Evolutionary conservation across 2,113 vertebrate species (phyloP), one percentile per base, ranked within the genome.

Genomic region (Lichenostomus cassidix): DNA sequence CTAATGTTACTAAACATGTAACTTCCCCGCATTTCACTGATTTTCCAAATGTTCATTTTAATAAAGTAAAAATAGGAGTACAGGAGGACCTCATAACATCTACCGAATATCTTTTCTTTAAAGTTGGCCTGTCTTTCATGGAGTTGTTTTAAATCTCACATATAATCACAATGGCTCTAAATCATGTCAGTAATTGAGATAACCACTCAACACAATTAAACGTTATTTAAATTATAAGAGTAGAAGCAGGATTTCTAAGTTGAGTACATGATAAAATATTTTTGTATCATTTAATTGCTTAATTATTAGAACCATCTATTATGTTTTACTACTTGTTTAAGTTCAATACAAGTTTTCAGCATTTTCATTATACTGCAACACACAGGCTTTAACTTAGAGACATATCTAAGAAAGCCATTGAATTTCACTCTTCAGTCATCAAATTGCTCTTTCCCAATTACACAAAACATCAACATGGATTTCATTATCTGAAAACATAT

Each of bases 181-280:
- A 64, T 24, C 20, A 82, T 12, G 19, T 11, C 29, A 83, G 3
- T 47, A 76, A 76, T 23, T 77, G 53, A 52, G 33, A 60, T 44
- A 82, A 82, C 18, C 24, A 29, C 20, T 70, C 25, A 33, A 64
- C 11, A 65, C 5, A 82, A 77, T 21, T 64, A 74, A 49, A 86
- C 13, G 1, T 24, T 80, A 87, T 1, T 64, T 49, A 83, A 80
- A 78, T 15, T 0, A 0, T 39, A 83, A 33, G 4, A 55, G 5
- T 6, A 3, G n/a, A 93, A 86, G 50, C 11, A 77, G 18, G 28
- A 92, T 60, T 88, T 83, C 15, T 24, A 44, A 58, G 59, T 17
- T 41, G 44, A 89, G 35, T 24, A 53, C 5, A 37, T 5, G 4
- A 70, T 25, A 65, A 58, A 53, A 53, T 2, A 37, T 62, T 90